phyloP scores from a whole-genome alignment of 2,797 vertebrate genomes.

The Selene dorsalis region DNA sequence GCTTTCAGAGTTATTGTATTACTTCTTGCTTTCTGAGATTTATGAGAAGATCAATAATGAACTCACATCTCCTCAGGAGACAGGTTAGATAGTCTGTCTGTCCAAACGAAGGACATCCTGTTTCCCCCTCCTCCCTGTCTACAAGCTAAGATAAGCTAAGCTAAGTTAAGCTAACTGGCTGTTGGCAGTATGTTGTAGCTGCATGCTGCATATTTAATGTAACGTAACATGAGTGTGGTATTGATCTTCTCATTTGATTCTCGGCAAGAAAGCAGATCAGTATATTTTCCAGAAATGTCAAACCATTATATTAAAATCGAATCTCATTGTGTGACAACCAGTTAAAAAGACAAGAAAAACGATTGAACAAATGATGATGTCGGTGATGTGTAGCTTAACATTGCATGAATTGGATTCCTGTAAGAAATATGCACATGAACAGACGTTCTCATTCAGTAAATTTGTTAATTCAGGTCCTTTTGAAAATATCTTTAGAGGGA shows the following conservation, averaged over 20 bases:
- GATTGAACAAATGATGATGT: neutral
- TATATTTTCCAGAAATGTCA: neutral
- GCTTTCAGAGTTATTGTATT: neutral
- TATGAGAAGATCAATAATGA: too few species aligned
- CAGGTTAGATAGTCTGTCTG: too few species aligned
- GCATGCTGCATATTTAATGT: neutral
- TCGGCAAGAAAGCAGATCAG: neutral
- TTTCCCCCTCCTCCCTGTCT: neutral
- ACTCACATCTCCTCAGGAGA: too few species aligned
- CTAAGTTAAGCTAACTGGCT: neutral
- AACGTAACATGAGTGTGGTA: neutral
- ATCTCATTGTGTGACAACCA: neutral
- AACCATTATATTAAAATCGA: neutral
- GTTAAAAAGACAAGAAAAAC: neutral
- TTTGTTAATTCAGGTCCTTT: constrained; percentile 2
- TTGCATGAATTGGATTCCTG: neutral
- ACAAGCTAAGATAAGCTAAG: neutral
- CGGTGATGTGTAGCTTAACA: neutral
- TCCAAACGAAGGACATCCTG: neutral
- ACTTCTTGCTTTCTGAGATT: neutral
- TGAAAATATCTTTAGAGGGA: constrained; percentile 16
- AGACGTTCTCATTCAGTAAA: neutral
- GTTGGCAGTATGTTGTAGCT: neutral
- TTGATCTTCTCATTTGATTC: neutral
- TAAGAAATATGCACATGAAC: neutral